Percentiles rank a stretch among this genome's conserved stretches.
phyloP scores from a whole-genome alignment of 2,797 vertebrate species.

The Mormyrops boulengeri region DNA sequence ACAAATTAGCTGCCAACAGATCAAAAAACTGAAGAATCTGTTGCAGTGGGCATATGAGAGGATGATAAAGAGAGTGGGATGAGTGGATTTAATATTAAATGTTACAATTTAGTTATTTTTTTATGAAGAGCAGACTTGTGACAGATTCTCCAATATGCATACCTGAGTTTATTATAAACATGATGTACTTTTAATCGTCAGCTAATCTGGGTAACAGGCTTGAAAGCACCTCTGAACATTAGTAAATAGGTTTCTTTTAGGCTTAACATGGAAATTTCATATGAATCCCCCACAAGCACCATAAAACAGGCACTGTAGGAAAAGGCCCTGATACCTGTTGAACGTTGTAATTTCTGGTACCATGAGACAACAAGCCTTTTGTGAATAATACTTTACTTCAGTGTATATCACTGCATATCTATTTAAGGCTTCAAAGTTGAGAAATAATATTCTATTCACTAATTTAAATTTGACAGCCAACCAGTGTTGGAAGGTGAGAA shows the following conservation, averaged over 20 bases:
- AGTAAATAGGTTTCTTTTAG: neutral
- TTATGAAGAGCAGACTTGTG: neutral
- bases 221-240: neutral
- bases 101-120: neutral
- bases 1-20: slow-evolving; percentile 23
- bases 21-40: slow-evolving; percentile 28
- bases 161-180: neutral
- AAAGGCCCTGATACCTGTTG: neutral
- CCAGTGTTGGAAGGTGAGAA: neutral
- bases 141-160: neutral
- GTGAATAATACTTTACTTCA: neutral
- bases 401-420: neutral
- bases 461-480: slow-evolving; percentile 1
- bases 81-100: neutral
- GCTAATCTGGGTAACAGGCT: neutral
- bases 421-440: neutral
- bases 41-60: neutral
- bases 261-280: neutral
- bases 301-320: neutral
- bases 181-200: neutral
- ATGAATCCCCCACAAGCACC: neutral
- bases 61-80: neutral
- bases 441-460: neutral
- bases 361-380: neutral
- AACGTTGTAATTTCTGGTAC: neutral